These are phyloP conservation scores for Austrolebias charrua DNA, from an alignment of 2,797 vertebrate genomes.

Conservation along the genomic window DNA sequence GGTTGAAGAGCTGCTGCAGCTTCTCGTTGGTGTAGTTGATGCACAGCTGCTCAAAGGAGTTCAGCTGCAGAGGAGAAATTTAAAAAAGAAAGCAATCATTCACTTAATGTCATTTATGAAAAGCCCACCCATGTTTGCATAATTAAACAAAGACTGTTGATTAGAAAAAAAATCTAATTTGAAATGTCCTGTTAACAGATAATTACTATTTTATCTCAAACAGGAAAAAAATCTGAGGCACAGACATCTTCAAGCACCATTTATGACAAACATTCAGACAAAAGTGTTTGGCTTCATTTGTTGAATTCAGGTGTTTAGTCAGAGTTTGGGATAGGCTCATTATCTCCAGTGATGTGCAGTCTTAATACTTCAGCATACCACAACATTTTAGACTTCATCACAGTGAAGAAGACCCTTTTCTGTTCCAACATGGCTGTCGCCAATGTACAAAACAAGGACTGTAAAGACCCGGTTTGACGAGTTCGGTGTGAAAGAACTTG, in stretches of 20 bases:
- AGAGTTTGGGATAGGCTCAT: too few relatives aligned
- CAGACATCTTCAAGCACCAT: neutral
- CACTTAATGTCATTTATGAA: neutral
- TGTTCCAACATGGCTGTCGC: too few relatives aligned
- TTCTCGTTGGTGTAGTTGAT: conserved; percentile 97
- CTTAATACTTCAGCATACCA: too few relatives aligned
- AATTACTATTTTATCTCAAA: conserved; percentile 1
- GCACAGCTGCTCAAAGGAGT: conserved; percentile 88
- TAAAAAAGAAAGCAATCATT: conserved; percentile 5
- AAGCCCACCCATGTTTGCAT: neutral
- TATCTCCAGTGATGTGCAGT: too few relatives aligned
- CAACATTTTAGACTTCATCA: too few relatives aligned
- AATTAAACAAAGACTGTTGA: neutral
- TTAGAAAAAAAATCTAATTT: neutral
- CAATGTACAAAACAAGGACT: too few relatives aligned
- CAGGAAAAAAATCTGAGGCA: neutral
- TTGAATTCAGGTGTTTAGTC: too few relatives aligned
- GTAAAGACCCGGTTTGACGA: too few relatives aligned
- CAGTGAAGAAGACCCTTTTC: too few relatives aligned
- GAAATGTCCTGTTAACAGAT: neutral
- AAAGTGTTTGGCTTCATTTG: too few relatives aligned
- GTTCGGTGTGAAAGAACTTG: too few relatives aligned
- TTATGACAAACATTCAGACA: neutral
- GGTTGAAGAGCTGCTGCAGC: conserved; percentile 95
- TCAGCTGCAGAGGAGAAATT: conserved; percentile 60